These are phyloP conservation scores for Creontiades dilutus DNA, from an alignment of 2,888 invertebrate genomes.

Conservation along the genomic window DNA sequence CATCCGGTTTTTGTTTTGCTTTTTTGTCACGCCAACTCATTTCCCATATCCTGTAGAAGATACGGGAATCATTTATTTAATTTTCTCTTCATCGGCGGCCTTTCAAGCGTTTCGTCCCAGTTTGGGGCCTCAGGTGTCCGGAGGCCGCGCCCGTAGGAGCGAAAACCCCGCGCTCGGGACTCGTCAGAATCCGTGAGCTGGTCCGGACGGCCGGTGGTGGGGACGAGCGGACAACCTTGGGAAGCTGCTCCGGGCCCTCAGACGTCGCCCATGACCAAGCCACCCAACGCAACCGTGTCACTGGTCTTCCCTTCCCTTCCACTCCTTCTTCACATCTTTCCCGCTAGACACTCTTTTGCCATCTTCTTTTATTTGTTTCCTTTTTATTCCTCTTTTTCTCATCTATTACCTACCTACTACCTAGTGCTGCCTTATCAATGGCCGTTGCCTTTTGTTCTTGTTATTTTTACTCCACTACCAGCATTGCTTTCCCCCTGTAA, in stretches of 20 bases:
- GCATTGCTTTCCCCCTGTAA: not conserved
- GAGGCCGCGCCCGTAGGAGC: no score
- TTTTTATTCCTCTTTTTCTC: not conserved
- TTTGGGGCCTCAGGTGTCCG: no score
- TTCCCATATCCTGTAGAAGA: no score
- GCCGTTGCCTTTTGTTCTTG: constrained; percentile 34
- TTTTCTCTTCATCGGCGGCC: no score
- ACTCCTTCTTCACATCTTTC: constrained; percentile 1
- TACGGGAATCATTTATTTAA: no score
- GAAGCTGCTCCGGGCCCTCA: not conserved
- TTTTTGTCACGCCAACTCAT: no score
- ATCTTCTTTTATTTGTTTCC: constrained; percentile 2
- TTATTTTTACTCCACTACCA: constrained; percentile 23
- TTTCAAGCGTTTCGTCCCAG: no score
- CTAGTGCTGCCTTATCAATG: constrained; percentile 33
- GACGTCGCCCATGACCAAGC: constrained; percentile 55
- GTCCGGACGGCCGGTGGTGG: not conserved
- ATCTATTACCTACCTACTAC: constrained; percentile 1
- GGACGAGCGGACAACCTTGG: constrained; percentile 20
- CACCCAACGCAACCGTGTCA: constrained; percentile 60
- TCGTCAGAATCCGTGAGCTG: not conserved
- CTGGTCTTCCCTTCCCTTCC: constrained; percentile 41
- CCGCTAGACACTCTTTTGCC: constrained; percentile 46
- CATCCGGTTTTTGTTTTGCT: no score
- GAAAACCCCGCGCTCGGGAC: no score